phyloP scores from a whole-genome alignment of 1,140 invertebrate genomes.

The Drosophila varians region DNA sequence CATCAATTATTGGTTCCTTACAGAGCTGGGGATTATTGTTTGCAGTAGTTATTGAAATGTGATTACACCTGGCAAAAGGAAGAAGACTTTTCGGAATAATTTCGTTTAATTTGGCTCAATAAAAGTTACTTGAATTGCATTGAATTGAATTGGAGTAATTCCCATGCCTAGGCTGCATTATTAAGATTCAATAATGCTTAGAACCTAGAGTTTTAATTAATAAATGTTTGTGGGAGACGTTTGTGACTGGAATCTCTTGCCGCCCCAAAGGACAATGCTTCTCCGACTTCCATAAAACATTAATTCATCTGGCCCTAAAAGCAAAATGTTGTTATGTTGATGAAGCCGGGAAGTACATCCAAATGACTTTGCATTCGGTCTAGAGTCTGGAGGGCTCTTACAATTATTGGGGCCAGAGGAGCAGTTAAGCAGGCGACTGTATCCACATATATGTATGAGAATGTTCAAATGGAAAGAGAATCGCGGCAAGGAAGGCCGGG shows the following conservation, averaged over 20 bases:
- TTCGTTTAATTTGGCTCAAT: not conserved
- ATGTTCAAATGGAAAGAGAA: not conserved
- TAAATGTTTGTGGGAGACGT: conserved; percentile 1
- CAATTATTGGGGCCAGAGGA: conserved; percentile 14
- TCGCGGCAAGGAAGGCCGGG: conserved; percentile 1
- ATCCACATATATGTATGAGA: not conserved
- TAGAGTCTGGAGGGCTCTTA: conserved; percentile 11
- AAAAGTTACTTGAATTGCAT: not conserved
- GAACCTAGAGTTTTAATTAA: not conserved
- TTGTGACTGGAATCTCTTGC: not conserved
- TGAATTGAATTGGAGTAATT: not conserved
- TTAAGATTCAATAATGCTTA: conserved; percentile 14
- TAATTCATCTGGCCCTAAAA: conserved; percentile 48
- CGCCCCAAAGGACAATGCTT: not conserved
- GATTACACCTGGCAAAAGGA: not conserved
- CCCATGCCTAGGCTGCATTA: conserved; percentile 2
- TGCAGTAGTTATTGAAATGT: not conserved
- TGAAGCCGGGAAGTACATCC: conserved; percentile 39
- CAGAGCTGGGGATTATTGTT: not conserved
- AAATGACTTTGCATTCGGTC: conserved; percentile 40
- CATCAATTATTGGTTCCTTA: conserved; percentile 6
- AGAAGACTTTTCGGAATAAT: not conserved
- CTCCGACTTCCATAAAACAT: conserved; percentile 19
- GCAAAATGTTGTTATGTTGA: conserved; percentile 51
- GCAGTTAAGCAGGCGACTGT: conserved; percentile 1